Evolutionary conservation across 2,113 vertebrate species (phyloP), one percentile per base, ranked within the genome.

Genomic region (Penelope pileata): DNA sequence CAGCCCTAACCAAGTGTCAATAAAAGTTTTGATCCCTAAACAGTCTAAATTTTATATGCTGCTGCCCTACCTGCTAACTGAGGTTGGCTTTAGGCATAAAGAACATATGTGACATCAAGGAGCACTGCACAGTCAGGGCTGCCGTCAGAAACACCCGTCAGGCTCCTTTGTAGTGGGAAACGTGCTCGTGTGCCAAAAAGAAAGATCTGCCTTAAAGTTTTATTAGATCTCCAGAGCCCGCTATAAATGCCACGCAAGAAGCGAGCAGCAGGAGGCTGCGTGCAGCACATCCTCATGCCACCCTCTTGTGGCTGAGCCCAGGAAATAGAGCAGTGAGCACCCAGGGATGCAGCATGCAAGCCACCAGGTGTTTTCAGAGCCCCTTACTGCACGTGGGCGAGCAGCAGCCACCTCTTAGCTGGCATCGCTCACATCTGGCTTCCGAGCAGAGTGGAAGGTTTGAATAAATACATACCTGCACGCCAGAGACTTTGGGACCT

Each of bases 281-380:
- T 72, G 81, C 73, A 58, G 84, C 79, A 77, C 87, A 92, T 94
- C 91, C 27, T 83, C 91, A 92, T 96, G 95, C 95, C 95, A 90
- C 95, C 96, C 96, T 94, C 96, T 96, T 69, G 93, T 95, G 96
- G 93, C 87, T 86, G 73, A 91, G 17, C 78, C 78, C 38, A 93
- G 94, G 43, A 96, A 93, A 86, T 1, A 48, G 2, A 91, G 26
- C 6, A 0, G 11, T 4, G 6, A 1, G 4, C 1, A 3, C 36
- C 58, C 74, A 15, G 22, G 56, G 56, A 78, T 2, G 12, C 0
- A 0, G 50, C 2, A 0, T 1, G 36, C 64, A 34, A 29, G 54
- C 18, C 86, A 62, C 10, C 11, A 0, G 9, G 45, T 24, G 2
- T 60, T 80, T 82, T 38, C 0, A 0, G 63, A 29, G 54, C 4